Evolutionary conservation across 2,888 invertebrate genomes (phyloP).

Genomic region (Palloptera scutellata): DNA sequence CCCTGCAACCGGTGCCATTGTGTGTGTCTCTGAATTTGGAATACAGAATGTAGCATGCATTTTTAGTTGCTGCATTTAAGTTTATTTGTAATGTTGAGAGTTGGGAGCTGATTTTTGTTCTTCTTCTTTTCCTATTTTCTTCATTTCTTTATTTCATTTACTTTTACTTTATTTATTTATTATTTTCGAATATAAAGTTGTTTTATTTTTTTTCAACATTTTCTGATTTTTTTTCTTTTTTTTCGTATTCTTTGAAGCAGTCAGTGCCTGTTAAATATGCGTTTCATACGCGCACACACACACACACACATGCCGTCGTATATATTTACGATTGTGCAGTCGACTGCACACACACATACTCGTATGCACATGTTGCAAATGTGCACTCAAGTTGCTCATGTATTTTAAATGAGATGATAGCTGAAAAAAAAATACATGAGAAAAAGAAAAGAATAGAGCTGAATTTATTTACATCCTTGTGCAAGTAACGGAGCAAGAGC

Average conservation of each 20-base stretch:
- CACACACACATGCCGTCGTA: constrained; percentile 17
- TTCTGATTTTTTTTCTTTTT: not conserved
- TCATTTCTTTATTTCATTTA: no score
- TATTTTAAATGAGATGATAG: constrained; percentile 54
- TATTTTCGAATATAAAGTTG: no score
- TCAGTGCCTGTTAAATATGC: not conserved
- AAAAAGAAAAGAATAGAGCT: not conserved
- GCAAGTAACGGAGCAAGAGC: not conserved
- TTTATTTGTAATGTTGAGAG: no score
- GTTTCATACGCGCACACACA: not conserved
- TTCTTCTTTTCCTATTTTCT: no score
- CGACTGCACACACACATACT: constrained; percentile 4
- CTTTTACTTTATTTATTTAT: no score
- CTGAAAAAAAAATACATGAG: not conserved
- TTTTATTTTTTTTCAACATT: no score
- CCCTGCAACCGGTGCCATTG: no score
- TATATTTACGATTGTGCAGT: constrained; percentile 10
- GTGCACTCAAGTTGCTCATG: constrained; percentile 60
- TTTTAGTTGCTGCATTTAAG: no score
- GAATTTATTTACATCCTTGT: not conserved
- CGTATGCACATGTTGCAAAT: constrained; percentile 48
- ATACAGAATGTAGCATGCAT: no score
- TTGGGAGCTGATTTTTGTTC: no score
- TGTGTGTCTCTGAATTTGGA: no score
- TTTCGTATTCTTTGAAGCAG: not conserved